Percentiles rank a stretch among this genome's conserved stretches.
Evolutionary conservation across 1,140 invertebrate species (phyloP).

Genomic region (Drosophila aff.): DNA sequence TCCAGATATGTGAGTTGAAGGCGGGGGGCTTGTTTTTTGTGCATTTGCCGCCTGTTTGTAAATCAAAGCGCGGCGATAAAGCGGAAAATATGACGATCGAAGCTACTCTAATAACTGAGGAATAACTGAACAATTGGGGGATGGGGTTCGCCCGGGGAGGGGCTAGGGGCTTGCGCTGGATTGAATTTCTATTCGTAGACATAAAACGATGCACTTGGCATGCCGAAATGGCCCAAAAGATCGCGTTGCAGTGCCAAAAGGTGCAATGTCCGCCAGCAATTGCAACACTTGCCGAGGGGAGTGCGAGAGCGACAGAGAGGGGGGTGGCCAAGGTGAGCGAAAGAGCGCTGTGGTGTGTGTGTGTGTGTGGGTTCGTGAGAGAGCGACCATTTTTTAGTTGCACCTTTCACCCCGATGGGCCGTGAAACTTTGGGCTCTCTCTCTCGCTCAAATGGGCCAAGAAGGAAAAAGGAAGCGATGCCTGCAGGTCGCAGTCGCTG

Average conservation of each 20-base stretch:
- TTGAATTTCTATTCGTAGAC: constrained; percentile 82
- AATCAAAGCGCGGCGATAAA: constrained; percentile 76
- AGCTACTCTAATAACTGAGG: constrained; percentile 56
- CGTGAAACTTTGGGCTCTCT: constrained; percentile 56
- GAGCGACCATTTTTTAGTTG: constrained; percentile 49
- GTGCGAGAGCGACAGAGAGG: constrained; percentile 17
- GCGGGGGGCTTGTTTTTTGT: constrained; percentile 26
- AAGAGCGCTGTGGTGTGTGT: not conserved
- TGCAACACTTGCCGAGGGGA: constrained; percentile 46
- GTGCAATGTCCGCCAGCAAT: constrained; percentile 79
- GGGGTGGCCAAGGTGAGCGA: constrained; percentile 5
- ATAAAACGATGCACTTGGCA: constrained; percentile 72
- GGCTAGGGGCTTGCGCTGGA: constrained; percentile 15
- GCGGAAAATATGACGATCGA: constrained; percentile 56
- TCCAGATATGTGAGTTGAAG: constrained; percentile 44
- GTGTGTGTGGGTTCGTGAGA: not conserved
- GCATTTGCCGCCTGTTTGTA: constrained; percentile 74
- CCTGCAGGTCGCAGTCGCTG: constrained; percentile 32
- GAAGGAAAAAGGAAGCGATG: constrained; percentile 61
- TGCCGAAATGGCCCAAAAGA: constrained; percentile 64
- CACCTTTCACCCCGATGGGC: constrained; percentile 65
- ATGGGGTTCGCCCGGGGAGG: not conserved
- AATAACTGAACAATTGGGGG: constrained; percentile 9
- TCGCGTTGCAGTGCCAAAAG: constrained; percentile 74
- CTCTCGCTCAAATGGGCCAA: constrained; percentile 41